A percentile compares a stretch with the other conserved stretches of the same genome.
These are phyloP conservation scores for Heliconius nattereri DNA, from an alignment of 1,140 invertebrate genomes.

Conservation along the genomic window DNA sequence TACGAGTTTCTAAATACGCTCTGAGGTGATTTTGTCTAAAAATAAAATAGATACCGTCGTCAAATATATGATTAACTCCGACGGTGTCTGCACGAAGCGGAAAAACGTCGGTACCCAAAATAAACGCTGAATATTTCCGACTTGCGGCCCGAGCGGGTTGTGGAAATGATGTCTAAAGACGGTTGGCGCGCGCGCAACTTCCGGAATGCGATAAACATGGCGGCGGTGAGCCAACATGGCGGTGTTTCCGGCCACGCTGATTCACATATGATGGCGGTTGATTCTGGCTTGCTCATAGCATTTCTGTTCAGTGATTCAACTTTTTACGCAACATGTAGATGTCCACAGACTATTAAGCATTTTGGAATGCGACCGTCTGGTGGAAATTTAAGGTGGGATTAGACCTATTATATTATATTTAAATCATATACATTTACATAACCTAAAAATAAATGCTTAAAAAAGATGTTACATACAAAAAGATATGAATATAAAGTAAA, in stretches of 20 bases:
- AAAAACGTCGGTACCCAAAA: constrained; percentile 75
- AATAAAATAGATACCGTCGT: constrained; percentile 66
- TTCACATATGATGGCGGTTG: constrained; percentile 71
- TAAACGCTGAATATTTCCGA: constrained; percentile 77
- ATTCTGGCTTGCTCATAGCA: constrained; percentile 74
- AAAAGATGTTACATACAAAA: not conserved
- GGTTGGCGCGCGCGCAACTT: constrained; percentile 78
- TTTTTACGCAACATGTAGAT: constrained; percentile 73
- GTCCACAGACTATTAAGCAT: constrained; percentile 52
- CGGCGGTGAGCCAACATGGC: constrained; percentile 77
- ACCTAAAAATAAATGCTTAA: not conserved
- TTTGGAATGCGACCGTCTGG: constrained; percentile 64
- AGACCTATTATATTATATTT: not conserved
- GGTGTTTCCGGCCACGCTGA: constrained; percentile 77
- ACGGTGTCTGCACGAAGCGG: constrained; percentile 71
- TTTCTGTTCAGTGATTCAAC: constrained; percentile 76
- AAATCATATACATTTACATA: not conserved
- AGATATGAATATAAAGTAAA: not conserved
- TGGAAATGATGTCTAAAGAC: constrained; percentile 77
- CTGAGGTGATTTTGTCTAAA: constrained; percentile 68
- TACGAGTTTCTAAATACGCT: constrained; percentile 65
- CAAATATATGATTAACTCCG: constrained; percentile 72
- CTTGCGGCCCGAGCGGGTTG: constrained; percentile 59
- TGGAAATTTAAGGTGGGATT: constrained; percentile 52
- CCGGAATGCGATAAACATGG: constrained; percentile 78